These are phyloP conservation scores for Cheilosia vernalis DNA, from an alignment of 2,888 invertebrate species.

Conservation along the genomic window DNA sequence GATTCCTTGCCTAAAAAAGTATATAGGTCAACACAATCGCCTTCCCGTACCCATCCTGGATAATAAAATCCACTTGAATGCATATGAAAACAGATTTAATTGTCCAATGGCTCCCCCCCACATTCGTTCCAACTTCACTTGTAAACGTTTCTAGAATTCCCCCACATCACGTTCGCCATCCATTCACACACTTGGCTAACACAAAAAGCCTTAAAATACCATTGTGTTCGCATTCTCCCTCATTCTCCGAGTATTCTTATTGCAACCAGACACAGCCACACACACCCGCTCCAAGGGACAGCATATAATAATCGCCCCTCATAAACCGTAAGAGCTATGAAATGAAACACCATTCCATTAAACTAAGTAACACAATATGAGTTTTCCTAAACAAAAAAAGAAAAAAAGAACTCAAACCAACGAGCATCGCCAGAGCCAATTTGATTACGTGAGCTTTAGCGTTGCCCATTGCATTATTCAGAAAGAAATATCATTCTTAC, in stretches of 20 bases:
- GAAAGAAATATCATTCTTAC: conserved; percentile 33
- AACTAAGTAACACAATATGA: conserved; percentile 57
- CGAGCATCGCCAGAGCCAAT: conserved; percentile 30
- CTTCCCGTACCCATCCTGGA: neutral
- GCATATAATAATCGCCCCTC: conserved; percentile 41
- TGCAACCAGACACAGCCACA: neutral
- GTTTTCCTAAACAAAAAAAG: conserved; percentile 3
- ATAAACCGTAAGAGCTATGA: conserved; percentile 41
- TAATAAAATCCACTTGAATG: conserved; percentile 11
- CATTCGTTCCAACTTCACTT: conserved; percentile 24
- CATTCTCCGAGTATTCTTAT: neutral
- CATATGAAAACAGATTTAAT: conserved; percentile 22
- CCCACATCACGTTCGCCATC: conserved; percentile 51
- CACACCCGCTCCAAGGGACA: conserved; percentile 17
- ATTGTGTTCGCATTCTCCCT: conserved; percentile 16
- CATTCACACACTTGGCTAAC: conserved; percentile 38
- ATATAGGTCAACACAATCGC: neutral
- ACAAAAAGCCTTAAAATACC: conserved; percentile 36
- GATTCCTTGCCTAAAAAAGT: neutral
- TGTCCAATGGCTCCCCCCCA: conserved; percentile 15
- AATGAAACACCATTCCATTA: conserved; percentile 63
- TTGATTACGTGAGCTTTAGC: conserved; percentile 42
- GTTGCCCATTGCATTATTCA: conserved; percentile 46
- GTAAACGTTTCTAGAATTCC: neutral
- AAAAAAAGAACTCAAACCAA: neutral